phyloP scores from a whole-genome alignment of 2,888 invertebrate species.

The Standfussiana lucernea region DNA sequence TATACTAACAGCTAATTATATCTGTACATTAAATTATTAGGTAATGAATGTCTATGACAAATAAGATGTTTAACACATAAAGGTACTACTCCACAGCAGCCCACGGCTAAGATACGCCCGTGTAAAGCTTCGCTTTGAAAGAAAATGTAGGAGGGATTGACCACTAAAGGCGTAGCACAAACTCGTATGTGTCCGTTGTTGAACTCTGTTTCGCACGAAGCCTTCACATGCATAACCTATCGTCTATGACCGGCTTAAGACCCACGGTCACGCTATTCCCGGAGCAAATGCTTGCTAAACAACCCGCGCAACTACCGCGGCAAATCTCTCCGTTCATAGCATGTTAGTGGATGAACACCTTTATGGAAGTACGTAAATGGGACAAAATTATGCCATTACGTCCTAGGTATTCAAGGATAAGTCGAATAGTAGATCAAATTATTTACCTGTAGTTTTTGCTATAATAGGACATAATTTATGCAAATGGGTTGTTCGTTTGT shows the following conservation, averaged over 20 bases:
- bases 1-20: constrained; percentile 64
- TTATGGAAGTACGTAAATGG: constrained; percentile 42
- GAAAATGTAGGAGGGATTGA: background rate
- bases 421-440: constrained; percentile 44
- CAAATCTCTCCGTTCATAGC: background rate
- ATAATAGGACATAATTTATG: constrained; percentile 33
- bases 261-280: background rate
- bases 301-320: background rate
- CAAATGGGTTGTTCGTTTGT: constrained; percentile 39
- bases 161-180: too few species aligned
- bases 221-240: background rate
- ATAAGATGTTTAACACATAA: constrained; percentile 49
- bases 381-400: constrained; percentile 54
- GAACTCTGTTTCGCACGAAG: too few species aligned
- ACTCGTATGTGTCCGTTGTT: too few species aligned
- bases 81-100: background rate
- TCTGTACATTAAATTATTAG: constrained; percentile 60
- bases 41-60: constrained; percentile 62
- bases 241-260: background rate
- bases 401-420: constrained; percentile 57
- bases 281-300: background rate
- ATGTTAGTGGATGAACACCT: background rate
- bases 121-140: background rate
- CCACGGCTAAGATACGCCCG: background rate
- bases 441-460: constrained; percentile 38